Conservation (phyloP, 2,888 invertebrate genomes). For the Pelosia muscerda region DNA sequence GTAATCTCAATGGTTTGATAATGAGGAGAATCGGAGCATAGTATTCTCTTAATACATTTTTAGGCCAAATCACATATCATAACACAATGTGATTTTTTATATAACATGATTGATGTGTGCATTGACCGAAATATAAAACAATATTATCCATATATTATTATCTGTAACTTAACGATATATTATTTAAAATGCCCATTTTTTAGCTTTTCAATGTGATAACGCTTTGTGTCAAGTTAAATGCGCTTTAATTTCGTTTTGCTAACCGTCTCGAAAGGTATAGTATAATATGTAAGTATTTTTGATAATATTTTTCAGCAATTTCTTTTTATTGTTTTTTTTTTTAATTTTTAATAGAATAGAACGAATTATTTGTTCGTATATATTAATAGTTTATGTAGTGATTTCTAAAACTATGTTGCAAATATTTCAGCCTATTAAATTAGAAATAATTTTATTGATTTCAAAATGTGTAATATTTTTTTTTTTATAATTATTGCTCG, state of each 20-base stretch:
- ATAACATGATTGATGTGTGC: conserved; percentile 6
- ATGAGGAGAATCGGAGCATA: too few relatives aligned
- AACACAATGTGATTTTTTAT: background rate
- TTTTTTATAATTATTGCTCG: background rate
- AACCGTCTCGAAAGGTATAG: conserved; percentile 61
- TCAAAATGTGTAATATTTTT: background rate
- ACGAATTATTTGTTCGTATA: background rate
- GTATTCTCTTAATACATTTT: background rate
- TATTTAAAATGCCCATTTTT: conserved; percentile 79
- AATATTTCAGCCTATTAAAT: background rate
- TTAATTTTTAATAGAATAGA: too few relatives aligned
- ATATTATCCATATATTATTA: conserved; percentile 15
- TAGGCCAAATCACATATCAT: background rate
- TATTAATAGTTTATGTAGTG: conserved; percentile 4
- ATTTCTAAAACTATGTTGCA: background rate
- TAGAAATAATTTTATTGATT: background rate
- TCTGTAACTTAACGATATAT: conserved; percentile 27
- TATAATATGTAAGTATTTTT: conserved; percentile 64
- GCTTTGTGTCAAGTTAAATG: conserved; percentile 72
- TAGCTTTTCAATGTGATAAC: conserved; percentile 71
- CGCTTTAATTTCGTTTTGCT: conserved; percentile 71
- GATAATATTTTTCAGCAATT: background rate
- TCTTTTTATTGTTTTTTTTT: background rate
- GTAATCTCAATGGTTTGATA: too few relatives aligned
- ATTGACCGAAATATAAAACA: background rate